Base-by-base conservation (phyloP, 1,140 invertebrate species). In the Cyclargus thomasi region DNA sequence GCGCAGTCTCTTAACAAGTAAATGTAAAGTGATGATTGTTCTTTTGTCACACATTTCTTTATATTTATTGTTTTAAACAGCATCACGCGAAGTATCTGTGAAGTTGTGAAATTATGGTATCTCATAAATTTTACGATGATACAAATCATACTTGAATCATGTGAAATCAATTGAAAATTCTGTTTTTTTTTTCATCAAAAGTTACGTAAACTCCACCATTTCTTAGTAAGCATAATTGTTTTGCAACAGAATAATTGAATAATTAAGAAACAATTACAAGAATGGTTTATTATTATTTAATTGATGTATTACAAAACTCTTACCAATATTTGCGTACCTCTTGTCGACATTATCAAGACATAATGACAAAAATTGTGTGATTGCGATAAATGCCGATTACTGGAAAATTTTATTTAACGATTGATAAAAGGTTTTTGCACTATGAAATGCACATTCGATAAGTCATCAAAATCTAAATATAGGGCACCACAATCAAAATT, bases 351-450 rank as follows among this genome's bases (percentile, higher is more conserved):
- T 59, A 59, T 59, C 55, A 11, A 59, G 18, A 59, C 55, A 20
- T 22, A 59, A 59, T 59, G 55, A 59, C 55, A 5, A 20, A 59
- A 59, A 59, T 10, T 59, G 55, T 20, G 1, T 20, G 18, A 59
- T 59, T 59, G 20, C 55, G 55, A 59, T 20, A 59, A 20, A 55
- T 2, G 14, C 10, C 18, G 55, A 59, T 59, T 20, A 59, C 55
- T 47, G 17, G 10, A n/a, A n/a, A n/a, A n/a, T n/a, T n/a, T n/a
- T n/a, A n/a, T n/a, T 59, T 11, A 20, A 18, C 18, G 4, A 7
- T 59, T 20, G 55, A 59, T 59, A 59, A 59, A 20, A 59, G 55
- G 20, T 59, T 59, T 59, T 59, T 59, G 55, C 55, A 20, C 55
- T 20, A 7, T 20, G 3, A 47, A 47, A 47, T 47, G 39, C 39